Base-by-base conservation (phyloP, 2,797 vertebrate genomes). In the Sternarchorhynchus goeldii region DNA sequence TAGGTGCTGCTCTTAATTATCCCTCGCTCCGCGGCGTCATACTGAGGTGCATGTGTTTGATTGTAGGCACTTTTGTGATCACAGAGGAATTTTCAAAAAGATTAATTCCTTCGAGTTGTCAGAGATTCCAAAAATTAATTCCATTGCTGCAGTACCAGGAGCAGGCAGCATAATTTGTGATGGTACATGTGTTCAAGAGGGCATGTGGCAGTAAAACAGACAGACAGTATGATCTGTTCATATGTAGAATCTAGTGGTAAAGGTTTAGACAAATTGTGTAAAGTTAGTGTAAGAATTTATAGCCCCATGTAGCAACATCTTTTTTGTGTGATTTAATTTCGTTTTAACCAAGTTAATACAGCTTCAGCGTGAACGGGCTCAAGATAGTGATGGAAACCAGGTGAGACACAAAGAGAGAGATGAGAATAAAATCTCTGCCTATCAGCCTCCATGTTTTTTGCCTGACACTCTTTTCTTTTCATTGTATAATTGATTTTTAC, bases 401-500 rank as follows among this genome's bases (percentile, higher is more conserved):
- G 73, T 72, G 25, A 64, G 17, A 6, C 50, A 75, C 36, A 79
- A 63, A 53, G 25, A 53, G 59, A 56, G 41, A 65, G 69, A 69
- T 20, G 50, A 76, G 59, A 80, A 76, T 76, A 29, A 39, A 56
- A 75, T 53, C 66, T 32, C 50, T n/a, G 18, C 18, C 70, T 66
- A 69, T 83, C 74, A 76, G 67, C 75, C 71, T 77, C 53, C 45
- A 16, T 25, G 14, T 59, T 70, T 67, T 74, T 75, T 80, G 57
- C 56, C 59, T 83, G 75, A 29, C 53, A 73, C 79, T 78, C 62
- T 32, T 69, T 32, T 70, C 29, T 53, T 75, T 81, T 83, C 63
- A 75, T 75, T 69, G 62, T 29, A 21, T 84, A 86, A 84, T 86
- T 84, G 66, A 81, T 84, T 86, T 81, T 81, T 72, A 17, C 64